Conservation (phyloP, 2,113 vertebrate species). For the Chaetodon auriga region DNA sequence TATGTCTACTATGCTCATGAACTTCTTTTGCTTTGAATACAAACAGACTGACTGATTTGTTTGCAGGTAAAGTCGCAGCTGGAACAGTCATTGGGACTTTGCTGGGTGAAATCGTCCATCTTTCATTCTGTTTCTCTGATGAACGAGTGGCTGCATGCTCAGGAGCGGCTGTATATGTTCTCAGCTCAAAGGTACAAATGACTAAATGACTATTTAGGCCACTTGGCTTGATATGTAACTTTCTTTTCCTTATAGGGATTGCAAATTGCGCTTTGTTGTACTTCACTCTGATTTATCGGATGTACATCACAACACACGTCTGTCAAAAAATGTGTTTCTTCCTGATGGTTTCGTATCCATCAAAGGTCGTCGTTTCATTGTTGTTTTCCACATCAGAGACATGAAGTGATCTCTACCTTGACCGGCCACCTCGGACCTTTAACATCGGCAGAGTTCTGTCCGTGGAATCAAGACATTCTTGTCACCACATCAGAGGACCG, state of each 20-base stretch:
- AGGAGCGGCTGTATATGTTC: conserved; percentile 78
- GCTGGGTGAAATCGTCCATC: conserved; percentile 82
- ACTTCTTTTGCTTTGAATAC: not conserved
- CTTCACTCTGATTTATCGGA: too few relatives aligned
- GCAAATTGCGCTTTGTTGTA: not conserved
- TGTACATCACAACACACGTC: too few relatives aligned
- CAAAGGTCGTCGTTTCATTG: not conserved
- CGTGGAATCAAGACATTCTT: conserved; percentile 84
- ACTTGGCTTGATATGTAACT: not conserved
- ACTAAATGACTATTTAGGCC: not conserved
- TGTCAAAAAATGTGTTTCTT: too few relatives aligned
- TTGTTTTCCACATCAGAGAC: conserved; percentile 60
- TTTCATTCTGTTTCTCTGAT: conserved; percentile 86
- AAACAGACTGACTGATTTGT: conserved; percentile 1
- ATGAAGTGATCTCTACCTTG: conserved; percentile 75
- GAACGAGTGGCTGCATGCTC: conserved; percentile 84
- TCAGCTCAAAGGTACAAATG: conserved; percentile 85
- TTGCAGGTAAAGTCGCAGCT: conserved; percentile 83
- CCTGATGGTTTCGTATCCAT: not conserved
- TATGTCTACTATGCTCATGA: not conserved
- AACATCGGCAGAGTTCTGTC: conserved; percentile 90
- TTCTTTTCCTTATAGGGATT: not conserved
- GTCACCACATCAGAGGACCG: conserved; percentile 92
- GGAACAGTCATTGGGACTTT: conserved; percentile 85
- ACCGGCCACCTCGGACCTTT: conserved; percentile 85